Evolutionary conservation across 53 echinoderm and acorn worm genomes (phyloP).

Genomic region (Apostichopus leukothele): DNA sequence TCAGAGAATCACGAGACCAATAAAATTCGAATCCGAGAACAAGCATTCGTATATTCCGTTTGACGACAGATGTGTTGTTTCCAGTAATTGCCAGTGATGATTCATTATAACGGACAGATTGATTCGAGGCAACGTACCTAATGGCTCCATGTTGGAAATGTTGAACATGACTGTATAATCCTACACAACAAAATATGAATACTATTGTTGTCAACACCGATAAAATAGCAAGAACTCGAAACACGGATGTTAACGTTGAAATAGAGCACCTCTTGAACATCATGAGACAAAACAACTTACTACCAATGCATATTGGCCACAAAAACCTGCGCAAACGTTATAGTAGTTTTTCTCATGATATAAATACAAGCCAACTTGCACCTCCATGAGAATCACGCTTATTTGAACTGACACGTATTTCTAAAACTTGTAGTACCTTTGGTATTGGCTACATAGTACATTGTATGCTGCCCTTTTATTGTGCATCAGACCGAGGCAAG

Average conservation of each 20-base stretch:
- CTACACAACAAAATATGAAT: neutral
- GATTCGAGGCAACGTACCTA: neutral
- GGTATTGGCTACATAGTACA: too few relatives aligned
- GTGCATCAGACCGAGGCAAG: too few relatives aligned
- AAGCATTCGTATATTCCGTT: conserved; percentile 14
- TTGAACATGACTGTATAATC: neutral
- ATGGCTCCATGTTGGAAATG: neutral
- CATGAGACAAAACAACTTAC: neutral
- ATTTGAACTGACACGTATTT: too few relatives aligned
- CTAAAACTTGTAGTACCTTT: too few relatives aligned
- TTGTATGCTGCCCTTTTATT: too few relatives aligned
- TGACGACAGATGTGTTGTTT: neutral
- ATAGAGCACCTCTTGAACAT: conserved; percentile 15
- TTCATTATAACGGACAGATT: too few relatives aligned
- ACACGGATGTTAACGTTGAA: conserved; percentile 5
- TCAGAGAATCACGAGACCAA: conserved; percentile 23
- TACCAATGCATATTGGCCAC: too few relatives aligned
- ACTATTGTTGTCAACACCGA: conserved; percentile 6
- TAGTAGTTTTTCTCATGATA: too few relatives aligned
- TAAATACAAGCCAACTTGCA: too few relatives aligned
- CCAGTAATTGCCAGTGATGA: neutral
- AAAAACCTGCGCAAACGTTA: too few relatives aligned
- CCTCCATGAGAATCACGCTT: too few relatives aligned
- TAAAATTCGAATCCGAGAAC: conserved; percentile 40
- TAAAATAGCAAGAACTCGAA: conserved; percentile 20